Conservation (phyloP, 53 echinoderm and acorn worm species). For the Paracentrotus lividus region DNA sequence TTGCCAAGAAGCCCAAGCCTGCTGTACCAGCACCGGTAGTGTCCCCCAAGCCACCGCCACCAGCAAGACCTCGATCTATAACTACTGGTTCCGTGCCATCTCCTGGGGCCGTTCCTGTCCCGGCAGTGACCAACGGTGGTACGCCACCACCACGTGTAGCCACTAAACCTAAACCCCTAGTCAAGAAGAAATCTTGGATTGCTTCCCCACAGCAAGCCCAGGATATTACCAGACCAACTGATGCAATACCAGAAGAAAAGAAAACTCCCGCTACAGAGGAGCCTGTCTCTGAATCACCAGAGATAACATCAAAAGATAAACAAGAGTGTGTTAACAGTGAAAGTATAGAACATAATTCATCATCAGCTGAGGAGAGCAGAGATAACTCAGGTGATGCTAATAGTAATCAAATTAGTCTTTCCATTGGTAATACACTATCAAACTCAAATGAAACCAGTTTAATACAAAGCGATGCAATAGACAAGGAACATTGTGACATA, state of each 20-base stretch:
- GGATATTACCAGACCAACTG: not conserved
- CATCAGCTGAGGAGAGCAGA: not conserved
- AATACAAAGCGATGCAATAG: not conserved
- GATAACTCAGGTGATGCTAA: not conserved
- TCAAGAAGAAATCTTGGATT: slow-evolving; percentile 50
- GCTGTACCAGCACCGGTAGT: not conserved
- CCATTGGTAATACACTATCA: too few species aligned
- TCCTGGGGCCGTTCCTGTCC: not conserved
- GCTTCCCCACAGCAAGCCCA: slow-evolving; percentile 42
- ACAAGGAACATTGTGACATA: not conserved
- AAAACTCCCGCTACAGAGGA: not conserved
- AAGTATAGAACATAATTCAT: not conserved
- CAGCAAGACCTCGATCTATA: not conserved
- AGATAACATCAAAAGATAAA: not conserved
- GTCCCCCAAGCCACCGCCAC: slow-evolving; percentile 24
- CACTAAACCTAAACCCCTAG: not conserved
- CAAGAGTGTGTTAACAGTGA: not conserved
- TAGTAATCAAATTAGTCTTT: not conserved
- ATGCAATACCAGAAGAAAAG: slow-evolving; percentile 10
- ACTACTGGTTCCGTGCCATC: not conserved
- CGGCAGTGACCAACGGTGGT: slow-evolving; percentile 41
- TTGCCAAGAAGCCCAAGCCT: slow-evolving; percentile 13
- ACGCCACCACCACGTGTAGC: not conserved
- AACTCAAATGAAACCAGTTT: not conserved
- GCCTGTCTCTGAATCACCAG: not conserved